Conservation (phyloP, 2,113 vertebrate species). For the Nannospalax galili region DNA sequence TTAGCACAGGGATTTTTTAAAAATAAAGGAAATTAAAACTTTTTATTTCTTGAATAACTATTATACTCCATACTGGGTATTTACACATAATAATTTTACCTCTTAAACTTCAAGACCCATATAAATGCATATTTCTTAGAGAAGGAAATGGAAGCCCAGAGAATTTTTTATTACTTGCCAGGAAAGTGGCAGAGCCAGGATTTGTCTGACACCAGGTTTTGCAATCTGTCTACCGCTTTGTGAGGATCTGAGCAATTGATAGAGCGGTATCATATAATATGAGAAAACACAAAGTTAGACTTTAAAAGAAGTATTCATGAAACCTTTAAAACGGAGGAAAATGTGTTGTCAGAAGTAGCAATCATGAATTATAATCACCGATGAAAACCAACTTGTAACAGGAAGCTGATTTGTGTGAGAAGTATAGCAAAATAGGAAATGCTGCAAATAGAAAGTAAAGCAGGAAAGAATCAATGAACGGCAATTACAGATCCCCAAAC, state of each 20-base stretch:
- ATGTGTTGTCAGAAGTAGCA: neutral
- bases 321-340: neutral
- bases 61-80: neutral
- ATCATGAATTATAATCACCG: neutral
- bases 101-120: neutral
- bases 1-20: neutral
- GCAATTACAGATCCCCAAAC: neutral
- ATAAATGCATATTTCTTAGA: neutral
- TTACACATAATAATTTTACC: neutral
- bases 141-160: neutral
- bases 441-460: neutral
- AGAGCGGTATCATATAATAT: rapidly evolving
- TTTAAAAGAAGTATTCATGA: neutral
- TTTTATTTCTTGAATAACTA: neutral
- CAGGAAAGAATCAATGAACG: neutral
- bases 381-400: neutral
- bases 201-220: neutral
- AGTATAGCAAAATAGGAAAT: neutral
- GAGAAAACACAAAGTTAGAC: neutral
- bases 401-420: neutral
- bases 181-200: neutral
- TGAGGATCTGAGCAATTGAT: neutral
- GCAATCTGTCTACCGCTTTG: neutral
- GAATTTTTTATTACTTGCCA: neutral
- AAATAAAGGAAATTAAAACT: neutral